Evolutionary conservation across 30 jellyfish, hydroid and myxozoan genomes (phyloP).

Genomic region (Aurelia aurita): DNA sequence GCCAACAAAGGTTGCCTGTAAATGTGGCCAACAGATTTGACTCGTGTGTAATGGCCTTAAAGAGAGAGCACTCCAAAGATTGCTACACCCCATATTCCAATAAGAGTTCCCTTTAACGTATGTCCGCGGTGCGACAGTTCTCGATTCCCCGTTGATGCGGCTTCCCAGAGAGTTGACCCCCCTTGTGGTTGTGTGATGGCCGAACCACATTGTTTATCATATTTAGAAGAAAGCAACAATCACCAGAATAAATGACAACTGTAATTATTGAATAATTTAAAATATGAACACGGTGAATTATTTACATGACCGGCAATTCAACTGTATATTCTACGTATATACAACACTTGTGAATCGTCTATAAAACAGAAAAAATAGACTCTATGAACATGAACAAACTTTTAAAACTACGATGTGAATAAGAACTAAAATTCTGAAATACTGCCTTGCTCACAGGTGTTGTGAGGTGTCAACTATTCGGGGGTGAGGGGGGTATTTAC

Average conservation of each 20-base stretch:
- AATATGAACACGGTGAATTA: conserved; percentile 8
- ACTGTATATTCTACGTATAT: conserved; percentile 42
- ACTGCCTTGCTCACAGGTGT: background rate
- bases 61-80: too few species aligned
- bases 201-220: too few species aligned
- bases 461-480: too few species aligned
- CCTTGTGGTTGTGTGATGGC: too few species aligned
- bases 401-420: too few species aligned
- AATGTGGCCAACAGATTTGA: too few species aligned
- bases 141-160: background rate
- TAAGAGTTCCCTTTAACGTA: too few species aligned
- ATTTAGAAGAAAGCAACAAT: background rate
- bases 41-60: too few species aligned
- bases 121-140: too few species aligned
- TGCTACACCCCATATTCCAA: too few species aligned
- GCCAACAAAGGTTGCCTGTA: too few species aligned
- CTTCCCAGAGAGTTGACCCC: background rate
- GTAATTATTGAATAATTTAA: conserved; percentile 9
- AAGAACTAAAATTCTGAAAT: conserved; percentile 1
- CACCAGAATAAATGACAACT: background rate
- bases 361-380: background rate
- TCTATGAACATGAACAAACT: background rate
- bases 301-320: conserved; percentile 25
- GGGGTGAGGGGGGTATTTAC: too few species aligned
- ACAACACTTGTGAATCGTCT: conserved; percentile 6